phyloP scores from a whole-genome alignment of 2,797 vertebrate species.

The Numenius phaeopus region DNA sequence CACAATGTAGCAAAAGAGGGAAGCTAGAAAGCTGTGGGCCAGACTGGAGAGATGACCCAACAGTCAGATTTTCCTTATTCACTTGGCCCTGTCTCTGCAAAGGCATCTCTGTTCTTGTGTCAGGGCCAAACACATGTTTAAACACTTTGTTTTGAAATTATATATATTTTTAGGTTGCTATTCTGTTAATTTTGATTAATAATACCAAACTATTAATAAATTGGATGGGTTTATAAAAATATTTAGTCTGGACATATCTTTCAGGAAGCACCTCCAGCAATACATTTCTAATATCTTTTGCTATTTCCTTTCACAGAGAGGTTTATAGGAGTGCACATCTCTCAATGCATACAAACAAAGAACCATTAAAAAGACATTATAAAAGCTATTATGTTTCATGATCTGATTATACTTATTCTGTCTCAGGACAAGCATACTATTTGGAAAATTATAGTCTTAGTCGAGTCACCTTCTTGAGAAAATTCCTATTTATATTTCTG shows the following conservation, averaged over 20 bases:
- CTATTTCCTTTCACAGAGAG: neutral
- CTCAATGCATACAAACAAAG: conserved; percentile 1
- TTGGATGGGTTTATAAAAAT: neutral
- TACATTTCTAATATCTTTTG: neutral
- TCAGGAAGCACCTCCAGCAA: neutral
- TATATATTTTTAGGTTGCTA: neutral
- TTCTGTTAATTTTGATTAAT: neutral
- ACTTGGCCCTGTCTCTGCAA: neutral
- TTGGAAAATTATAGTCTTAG: conserved; percentile 24
- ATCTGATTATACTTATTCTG: neutral
- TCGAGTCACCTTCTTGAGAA: neutral
- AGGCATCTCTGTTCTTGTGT: neutral
- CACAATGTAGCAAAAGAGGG: rapidly evolving
- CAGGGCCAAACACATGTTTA: neutral
- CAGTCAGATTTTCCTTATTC: neutral
- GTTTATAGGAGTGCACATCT: neutral
- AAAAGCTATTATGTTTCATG: conserved; percentile 1
- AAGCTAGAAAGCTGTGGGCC: neutral
- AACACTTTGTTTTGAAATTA: neutral
- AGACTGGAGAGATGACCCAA: neutral
- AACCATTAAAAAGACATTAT: neutral
- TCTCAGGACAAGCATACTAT: neutral
- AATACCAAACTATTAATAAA: neutral
- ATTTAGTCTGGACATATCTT: neutral
- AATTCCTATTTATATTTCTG: conserved; percentile 17